phyloP scores from a whole-genome alignment of 2,888 invertebrate species.

The Sicus ferrugineus region DNA sequence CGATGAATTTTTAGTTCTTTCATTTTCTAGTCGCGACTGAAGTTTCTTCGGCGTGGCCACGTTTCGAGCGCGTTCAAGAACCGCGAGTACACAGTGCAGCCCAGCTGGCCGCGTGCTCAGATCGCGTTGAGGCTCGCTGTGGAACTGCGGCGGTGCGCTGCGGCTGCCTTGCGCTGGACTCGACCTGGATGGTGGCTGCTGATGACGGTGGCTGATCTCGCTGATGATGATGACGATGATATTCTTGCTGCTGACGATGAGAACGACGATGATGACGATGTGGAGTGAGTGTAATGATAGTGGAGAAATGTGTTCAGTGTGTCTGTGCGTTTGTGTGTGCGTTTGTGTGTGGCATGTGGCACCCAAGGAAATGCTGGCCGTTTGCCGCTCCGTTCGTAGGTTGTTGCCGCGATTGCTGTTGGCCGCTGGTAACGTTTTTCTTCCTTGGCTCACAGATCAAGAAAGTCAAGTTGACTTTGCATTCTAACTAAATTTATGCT shows the following conservation, averaged over 20 bases:
- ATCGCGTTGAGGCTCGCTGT: conserved; percentile 57
- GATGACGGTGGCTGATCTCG: too few species aligned
- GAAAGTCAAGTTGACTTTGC: conserved; percentile 8
- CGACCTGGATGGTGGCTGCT: too few species aligned
- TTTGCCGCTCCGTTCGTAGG: background rate
- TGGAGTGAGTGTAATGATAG: conserved; percentile 24
- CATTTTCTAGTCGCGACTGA: too few species aligned
- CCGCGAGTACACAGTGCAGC: conserved; percentile 27
- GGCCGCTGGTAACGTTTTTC: conserved; percentile 7
- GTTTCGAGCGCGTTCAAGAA: conserved; percentile 30
- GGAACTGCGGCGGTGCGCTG: conserved; percentile 51
- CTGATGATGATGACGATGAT: background rate
- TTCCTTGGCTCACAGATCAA: conserved; percentile 10
- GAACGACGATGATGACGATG: background rate
- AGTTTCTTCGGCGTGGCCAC: conserved; percentile 16
- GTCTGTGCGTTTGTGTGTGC: background rate
- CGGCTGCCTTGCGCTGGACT: conserved; percentile 39
- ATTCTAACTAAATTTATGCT: conserved; percentile 9
- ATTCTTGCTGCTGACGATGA: too few species aligned
- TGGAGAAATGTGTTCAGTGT: conserved; percentile 27
- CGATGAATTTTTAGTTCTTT: background rate
- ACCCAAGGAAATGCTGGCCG: background rate
- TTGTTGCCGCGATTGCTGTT: background rate
- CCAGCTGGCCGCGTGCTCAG: conserved; percentile 46
- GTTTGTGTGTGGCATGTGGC: background rate